Percentiles rank a stretch among this genome's conserved stretches.
These are phyloP conservation scores for Drosophila hamatofila DNA, from an alignment of 2,888 invertebrate species.

Conservation along the genomic window DNA sequence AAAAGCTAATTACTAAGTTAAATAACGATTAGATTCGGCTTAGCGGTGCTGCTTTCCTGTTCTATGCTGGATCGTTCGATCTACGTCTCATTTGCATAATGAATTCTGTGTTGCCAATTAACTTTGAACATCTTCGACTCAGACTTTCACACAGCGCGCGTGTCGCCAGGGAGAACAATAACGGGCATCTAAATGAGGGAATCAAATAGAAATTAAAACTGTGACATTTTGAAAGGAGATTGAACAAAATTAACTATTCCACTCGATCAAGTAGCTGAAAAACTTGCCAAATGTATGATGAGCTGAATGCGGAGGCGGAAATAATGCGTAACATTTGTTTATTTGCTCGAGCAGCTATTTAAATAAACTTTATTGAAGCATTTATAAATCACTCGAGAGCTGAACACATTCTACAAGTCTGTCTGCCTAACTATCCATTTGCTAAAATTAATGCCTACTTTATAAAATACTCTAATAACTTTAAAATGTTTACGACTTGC, in stretches of 20 bases:
- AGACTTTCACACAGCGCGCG: slow-evolving; percentile 72
- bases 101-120: slow-evolving; percentile 64
- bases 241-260: neutral
- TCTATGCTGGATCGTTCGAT: slow-evolving; percentile 38
- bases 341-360: slow-evolving; percentile 49
- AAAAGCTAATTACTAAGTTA: slow-evolving; percentile 72
- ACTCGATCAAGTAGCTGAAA: neutral
- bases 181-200: slow-evolving; percentile 15
- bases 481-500: neutral
- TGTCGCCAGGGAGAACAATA: slow-evolving; percentile 32
- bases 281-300: slow-evolving; percentile 11
- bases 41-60: slow-evolving; percentile 5
- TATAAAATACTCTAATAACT: slow-evolving; percentile 24
- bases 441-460: slow-evolving; percentile 24
- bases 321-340: slow-evolving; percentile 56
- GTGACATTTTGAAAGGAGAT: slow-evolving; percentile 11
- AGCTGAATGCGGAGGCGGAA: slow-evolving; percentile 72
- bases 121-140: slow-evolving; percentile 44
- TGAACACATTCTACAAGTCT: slow-evolving; percentile 41
- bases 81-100: slow-evolving; percentile 69
- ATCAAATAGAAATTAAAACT: slow-evolving; percentile 24
- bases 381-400: slow-evolving; percentile 68
- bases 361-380: slow-evolving; percentile 69
- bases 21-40: slow-evolving; percentile 67
- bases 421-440: slow-evolving; percentile 18